Percentiles rank a stretch among this genome's conserved stretches.
phyloP scores from a whole-genome alignment of 2,888 invertebrate species.

The Metacarcinus magister region DNA sequence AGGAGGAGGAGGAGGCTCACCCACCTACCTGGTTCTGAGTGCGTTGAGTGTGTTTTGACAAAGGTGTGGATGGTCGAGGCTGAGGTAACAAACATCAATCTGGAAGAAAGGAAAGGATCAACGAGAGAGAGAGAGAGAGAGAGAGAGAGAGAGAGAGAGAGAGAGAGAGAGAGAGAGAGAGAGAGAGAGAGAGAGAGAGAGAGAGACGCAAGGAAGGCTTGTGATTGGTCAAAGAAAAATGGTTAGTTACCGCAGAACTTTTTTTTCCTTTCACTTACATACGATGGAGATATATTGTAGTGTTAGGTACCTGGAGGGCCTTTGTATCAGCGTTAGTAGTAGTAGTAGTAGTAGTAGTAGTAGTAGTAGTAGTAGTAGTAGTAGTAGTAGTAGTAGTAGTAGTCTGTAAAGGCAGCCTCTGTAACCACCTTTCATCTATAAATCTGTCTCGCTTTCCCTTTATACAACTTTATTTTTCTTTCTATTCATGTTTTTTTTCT shows the following conservation, averaged over 20 bases:
- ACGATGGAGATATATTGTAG: too few relatives aligned
- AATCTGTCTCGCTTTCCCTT: too few relatives aligned
- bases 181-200: neutral
- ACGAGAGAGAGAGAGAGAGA: neutral
- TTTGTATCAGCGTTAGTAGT: too few relatives aligned
- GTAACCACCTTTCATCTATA: too few relatives aligned
- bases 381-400: too few relatives aligned
- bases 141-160: neutral
- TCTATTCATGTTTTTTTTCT: neutral
- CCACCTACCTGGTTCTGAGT: neutral
- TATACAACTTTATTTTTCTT: too few relatives aligned
- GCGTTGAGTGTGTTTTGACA: neutral
- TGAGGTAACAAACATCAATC: neutral
- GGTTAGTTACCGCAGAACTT: too few relatives aligned
- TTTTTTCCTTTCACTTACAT: too few relatives aligned
- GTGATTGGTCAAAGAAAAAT: neutral
- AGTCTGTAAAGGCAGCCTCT: too few relatives aligned
- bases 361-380: too few relatives aligned
- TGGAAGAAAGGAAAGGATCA: neutral
- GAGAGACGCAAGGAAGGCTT: neutral
- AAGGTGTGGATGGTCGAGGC: neutral
- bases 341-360: too few relatives aligned
- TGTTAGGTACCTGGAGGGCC: too few relatives aligned
- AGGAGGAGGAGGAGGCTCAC: neutral
- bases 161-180: conserved; percentile 22